Evolutionary conservation across 1,140 invertebrate species (phyloP).

Genomic region (Drosophila pandora): DNA sequence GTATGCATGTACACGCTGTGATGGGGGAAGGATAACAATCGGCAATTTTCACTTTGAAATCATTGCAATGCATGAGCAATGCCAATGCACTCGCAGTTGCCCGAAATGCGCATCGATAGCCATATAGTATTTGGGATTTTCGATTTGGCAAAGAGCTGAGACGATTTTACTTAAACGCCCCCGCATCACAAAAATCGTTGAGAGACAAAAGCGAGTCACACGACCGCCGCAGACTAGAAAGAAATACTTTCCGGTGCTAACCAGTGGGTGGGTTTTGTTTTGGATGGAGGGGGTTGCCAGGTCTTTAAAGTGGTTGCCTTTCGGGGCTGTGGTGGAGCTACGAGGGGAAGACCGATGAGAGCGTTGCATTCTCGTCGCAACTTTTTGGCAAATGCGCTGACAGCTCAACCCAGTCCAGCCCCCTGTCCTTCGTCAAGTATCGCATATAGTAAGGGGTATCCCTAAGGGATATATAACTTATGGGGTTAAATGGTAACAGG

Average conservation of each 20-base stretch:
- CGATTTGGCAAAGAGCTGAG: constrained; percentile 42
- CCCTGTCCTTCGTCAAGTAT: constrained; percentile 54
- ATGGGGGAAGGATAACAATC: constrained; percentile 29
- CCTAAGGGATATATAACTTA: neutral
- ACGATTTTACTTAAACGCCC: constrained; percentile 44
- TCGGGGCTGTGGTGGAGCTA: constrained; percentile 1
- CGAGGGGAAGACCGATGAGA: constrained; percentile 38
- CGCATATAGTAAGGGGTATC: constrained; percentile 31
- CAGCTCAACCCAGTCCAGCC: constrained; percentile 41
- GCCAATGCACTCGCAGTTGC: constrained; percentile 37
- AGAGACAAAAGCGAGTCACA: constrained; percentile 60
- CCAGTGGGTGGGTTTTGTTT: constrained; percentile 33
- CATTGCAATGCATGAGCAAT: constrained; percentile 22
- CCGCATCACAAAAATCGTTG: constrained; percentile 7
- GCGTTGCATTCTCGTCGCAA: constrained; percentile 29
- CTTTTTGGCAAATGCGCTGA: constrained; percentile 50
- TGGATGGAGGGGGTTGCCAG: constrained; percentile 1
- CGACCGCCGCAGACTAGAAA: constrained; percentile 47
- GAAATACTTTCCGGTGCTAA: constrained; percentile 45
- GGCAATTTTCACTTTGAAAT: constrained; percentile 4
- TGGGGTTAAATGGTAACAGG: neutral
- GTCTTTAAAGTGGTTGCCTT: constrained; percentile 21
- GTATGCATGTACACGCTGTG: neutral
- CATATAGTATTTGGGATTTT: constrained; percentile 19
- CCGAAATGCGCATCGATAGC: constrained; percentile 39